Evolutionary conservation across 2,797 vertebrate species (phyloP), one percentile per base, ranked within the genome.

Genomic region (Distichodus sexfasciatus): DNA sequence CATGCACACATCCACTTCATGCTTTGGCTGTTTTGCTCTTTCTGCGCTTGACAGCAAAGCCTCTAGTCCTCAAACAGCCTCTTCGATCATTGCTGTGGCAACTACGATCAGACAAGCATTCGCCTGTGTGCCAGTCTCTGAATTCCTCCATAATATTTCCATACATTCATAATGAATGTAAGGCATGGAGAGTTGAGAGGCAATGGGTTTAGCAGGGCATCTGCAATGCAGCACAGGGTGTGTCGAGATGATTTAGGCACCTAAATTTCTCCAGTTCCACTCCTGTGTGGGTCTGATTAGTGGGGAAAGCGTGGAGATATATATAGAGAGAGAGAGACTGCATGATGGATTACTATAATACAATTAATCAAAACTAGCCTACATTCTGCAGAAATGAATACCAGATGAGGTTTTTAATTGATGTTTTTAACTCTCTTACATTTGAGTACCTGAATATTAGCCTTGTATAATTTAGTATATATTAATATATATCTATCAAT

Each of bases 161-260:
- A 80, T 78, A 81, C 68, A 80, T 74, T 72, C 19, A 51, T 80
- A 76, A 82, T 81, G 69, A 75, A 79, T 74, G 60, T 68, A 55
- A 63, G 61, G 54, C 63, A 65, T 36, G 59, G 19, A 40, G 28
- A 33, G 15, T 62, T 54, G 31, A 47, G 61, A 78, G 78, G 71
- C 71, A 67, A 69, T 54, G 57, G 33, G 59, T 68, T 66, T 66
- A 57, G 78, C 71, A 75, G 71, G 63, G 59, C 81, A 80, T 84
- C 86, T 90, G 82, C 87, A 89, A 86, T 90, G 88, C 87, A 88
- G 86, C 79, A 87, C 54, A 75, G 70, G 80, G 66, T 75, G 76
- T 80, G 77, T 71, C 72, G 65, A 35, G 28, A n/a, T n/a, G n/a
- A n/a, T n/a, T n/a, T n/a, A 46, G 53, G 1, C 24, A 19, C 50